Conservation (phyloP, 2,797 vertebrate species). For the Gymnocypris eckloni region DNA sequence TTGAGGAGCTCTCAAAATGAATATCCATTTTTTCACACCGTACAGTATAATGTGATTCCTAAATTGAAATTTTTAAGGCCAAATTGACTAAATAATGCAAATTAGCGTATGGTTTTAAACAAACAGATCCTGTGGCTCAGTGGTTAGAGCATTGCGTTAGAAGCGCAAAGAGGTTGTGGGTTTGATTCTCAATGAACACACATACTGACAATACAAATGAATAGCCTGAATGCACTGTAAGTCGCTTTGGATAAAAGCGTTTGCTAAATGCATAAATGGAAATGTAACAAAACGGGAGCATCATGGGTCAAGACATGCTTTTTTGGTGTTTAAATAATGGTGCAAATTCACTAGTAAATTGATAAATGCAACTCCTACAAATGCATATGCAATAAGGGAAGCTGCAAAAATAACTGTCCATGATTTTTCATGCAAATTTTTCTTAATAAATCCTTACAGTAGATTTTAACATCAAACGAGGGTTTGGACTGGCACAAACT, state of each 20-base stretch:
- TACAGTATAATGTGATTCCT: background rate
- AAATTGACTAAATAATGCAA: background rate
- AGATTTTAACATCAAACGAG: background rate
- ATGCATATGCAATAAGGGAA: background rate
- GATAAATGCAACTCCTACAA: background rate
- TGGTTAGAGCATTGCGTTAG: too few relatives aligned
- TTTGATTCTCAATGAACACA: too few relatives aligned
- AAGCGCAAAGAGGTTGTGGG: too few relatives aligned
- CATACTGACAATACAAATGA: too few relatives aligned
- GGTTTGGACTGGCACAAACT: background rate
- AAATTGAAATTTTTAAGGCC: background rate
- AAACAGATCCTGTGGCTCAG: background rate
- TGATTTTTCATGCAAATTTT: background rate
- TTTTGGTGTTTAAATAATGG: background rate
- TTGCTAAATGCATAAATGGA: too few relatives aligned
- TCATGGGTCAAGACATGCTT: background rate
- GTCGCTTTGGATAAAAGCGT: too few relatives aligned
- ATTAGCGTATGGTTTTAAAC: background rate
- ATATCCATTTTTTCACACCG: background rate
- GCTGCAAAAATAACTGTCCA: background rate
- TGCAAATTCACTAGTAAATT: too few relatives aligned
- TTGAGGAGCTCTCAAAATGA: background rate
- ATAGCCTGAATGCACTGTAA: too few relatives aligned
- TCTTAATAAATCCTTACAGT: background rate
- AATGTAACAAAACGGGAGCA: background rate